phyloP scores from a whole-genome alignment of 1,140 invertebrate species.

The Doryteuthis pealeii region DNA sequence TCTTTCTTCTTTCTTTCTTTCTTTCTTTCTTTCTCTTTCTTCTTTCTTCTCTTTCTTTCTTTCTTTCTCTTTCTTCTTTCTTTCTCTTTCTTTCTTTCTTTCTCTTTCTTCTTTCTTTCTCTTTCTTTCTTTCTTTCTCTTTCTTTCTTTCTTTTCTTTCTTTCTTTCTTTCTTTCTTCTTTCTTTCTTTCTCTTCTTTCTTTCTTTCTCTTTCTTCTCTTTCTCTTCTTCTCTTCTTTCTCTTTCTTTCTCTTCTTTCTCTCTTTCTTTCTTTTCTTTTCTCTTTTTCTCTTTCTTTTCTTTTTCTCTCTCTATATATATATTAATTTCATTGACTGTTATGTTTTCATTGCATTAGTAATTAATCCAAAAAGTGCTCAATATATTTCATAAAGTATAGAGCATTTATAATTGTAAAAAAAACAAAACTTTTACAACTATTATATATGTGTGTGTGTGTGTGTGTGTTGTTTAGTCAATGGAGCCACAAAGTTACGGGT shows the following conservation, averaged over 20 bases:
- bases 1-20: not conserved
- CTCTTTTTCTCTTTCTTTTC: not conserved
- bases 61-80: slow-evolving; percentile 16
- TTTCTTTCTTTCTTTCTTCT: not conserved
- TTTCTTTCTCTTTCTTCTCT: slow-evolving; percentile 12
- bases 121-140: not conserved
- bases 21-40: slow-evolving; percentile 9
- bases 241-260: slow-evolving; percentile 18
- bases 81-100: slow-evolving; percentile 17
- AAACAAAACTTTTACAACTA: no score
- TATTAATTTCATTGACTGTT: no score
- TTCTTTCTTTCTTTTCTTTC: not conserved
- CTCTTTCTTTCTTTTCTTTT: slow-evolving; percentile 10
- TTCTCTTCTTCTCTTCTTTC: not conserved
- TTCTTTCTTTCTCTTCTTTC: slow-evolving; percentile 9
- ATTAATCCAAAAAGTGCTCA: no score
- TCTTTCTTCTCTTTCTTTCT: slow-evolving; percentile 15
- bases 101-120: slow-evolving; percentile 8
- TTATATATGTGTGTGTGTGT: no score
- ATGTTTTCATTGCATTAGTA: no score
- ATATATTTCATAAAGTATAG: no score
- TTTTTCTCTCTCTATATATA: no score
- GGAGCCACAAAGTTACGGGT: no score
- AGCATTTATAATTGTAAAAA: no score
- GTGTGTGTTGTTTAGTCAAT: no score